Evolutionary conservation across 2,113 vertebrate genomes (phyloP).

Genomic region (Crotalus helleri): DNA sequence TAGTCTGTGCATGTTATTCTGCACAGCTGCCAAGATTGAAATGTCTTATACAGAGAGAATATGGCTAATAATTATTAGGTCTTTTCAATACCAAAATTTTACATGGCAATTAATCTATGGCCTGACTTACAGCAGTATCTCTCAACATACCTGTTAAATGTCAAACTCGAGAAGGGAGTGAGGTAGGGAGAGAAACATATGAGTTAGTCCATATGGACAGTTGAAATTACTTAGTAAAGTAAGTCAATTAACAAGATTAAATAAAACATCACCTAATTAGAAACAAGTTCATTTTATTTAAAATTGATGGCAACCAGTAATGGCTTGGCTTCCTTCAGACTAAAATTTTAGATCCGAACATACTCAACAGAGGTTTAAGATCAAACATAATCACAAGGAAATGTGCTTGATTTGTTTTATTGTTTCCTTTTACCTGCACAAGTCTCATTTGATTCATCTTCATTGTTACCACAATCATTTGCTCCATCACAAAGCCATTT

Average conservation of each 20-base stretch:
- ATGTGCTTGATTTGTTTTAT: background rate
- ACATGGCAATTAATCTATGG: background rate
- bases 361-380: background rate
- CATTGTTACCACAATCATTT: constrained; percentile 89
- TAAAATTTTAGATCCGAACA: background rate
- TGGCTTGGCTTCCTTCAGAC: constrained; percentile 17
- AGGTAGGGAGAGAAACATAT: background rate
- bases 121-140: background rate
- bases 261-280: constrained; percentile 50
- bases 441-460: constrained; percentile 91
- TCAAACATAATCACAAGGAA: background rate
- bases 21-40: background rate
- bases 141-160: constrained; percentile 9
- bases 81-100: background rate
- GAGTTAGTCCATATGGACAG: constrained; percentile 3
- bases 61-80: background rate
- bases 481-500: constrained; percentile 95
- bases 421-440: constrained; percentile 81
- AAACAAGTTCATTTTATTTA: constrained; percentile 45
- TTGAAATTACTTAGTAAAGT: constrained; percentile 54
- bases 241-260: constrained; percentile 46
- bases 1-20: background rate
- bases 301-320: constrained; percentile 34
- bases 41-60: background rate
- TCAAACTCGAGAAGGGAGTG: constrained; percentile 13